Percentiles rank a stretch among this genome's conserved stretches.
Evolutionary conservation across 2,797 vertebrate genomes (phyloP).

Genomic region (Chiloscyllium punctatum): DNA sequence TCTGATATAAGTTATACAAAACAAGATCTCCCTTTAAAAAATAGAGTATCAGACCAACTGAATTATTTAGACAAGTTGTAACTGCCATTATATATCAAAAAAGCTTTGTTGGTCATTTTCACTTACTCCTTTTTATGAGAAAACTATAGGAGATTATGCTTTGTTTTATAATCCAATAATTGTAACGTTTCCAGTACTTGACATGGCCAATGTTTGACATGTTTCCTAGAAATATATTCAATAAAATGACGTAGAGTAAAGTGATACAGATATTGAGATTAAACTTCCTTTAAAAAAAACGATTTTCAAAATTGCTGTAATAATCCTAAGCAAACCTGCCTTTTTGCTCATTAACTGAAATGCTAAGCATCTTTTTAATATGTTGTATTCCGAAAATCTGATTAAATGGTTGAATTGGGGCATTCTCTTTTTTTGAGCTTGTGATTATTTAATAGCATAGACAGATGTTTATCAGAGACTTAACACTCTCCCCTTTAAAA

Average conservation of each 20-base stretch:
- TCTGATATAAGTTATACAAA: neutral
- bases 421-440: neutral
- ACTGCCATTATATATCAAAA: neutral
- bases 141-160: neutral
- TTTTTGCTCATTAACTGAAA: neutral
- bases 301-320: slow-evolving; percentile 5
- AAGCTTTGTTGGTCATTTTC: neutral
- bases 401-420: slow-evolving; percentile 16
- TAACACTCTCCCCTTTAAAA: neutral
- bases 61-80: slow-evolving; percentile 1
- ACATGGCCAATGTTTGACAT: neutral
- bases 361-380: neutral
- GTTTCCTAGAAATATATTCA: neutral
- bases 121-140: neutral
- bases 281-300: neutral
- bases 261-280: neutral
- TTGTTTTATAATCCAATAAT: neutral
- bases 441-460: neutral
- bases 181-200: neutral
- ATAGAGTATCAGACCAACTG: neutral
- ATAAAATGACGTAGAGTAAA: neutral
- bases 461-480: neutral
- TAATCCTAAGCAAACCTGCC: slow-evolving; percentile 3
- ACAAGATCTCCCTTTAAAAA: neutral
- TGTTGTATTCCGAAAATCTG: neutral